These are phyloP conservation scores for Cephus rjabovi DNA, from an alignment of 2,888 invertebrate genomes.

Conservation along the genomic window DNA sequence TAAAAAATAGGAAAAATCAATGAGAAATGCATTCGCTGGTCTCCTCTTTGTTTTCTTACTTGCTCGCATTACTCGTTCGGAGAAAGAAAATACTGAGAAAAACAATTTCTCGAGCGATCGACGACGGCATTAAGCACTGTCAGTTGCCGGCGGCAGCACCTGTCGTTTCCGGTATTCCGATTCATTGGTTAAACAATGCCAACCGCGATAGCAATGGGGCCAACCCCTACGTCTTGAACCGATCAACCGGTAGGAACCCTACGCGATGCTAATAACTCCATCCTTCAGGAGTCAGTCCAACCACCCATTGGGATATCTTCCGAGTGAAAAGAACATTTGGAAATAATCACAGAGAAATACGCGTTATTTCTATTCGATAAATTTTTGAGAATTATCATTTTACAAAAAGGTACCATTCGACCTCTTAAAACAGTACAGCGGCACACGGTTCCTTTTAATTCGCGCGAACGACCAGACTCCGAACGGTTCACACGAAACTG, in stretches of 20 bases:
- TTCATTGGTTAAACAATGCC: slow-evolving; percentile 21
- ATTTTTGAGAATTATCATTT: neutral
- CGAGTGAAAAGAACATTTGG: neutral
- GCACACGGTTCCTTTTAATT: neutral
- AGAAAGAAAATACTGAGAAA: slow-evolving; percentile 33
- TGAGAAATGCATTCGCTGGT: neutral
- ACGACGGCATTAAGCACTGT: slow-evolving; percentile 43
- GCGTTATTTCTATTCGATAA: neutral
- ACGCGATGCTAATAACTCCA: neutral
- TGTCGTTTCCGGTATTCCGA: slow-evolving; percentile 30
- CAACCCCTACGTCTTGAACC: neutral
- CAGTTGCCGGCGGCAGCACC: slow-evolving; percentile 38
- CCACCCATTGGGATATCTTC: neutral
- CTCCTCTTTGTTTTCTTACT: too few relatives aligned
- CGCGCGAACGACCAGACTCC: neutral
- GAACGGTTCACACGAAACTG: neutral
- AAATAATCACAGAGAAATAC: neutral
- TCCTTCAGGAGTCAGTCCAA: neutral
- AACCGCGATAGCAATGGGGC: neutral
- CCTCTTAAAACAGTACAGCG: neutral
- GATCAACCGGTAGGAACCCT: neutral
- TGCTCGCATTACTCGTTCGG: slow-evolving; percentile 11
- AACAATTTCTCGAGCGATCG: slow-evolving; percentile 37
- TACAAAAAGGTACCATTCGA: neutral
- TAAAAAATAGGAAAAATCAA: neutral